Conservation (phyloP, 2,113 vertebrate genomes). For the Myanophis thanlyinensis region DNA sequence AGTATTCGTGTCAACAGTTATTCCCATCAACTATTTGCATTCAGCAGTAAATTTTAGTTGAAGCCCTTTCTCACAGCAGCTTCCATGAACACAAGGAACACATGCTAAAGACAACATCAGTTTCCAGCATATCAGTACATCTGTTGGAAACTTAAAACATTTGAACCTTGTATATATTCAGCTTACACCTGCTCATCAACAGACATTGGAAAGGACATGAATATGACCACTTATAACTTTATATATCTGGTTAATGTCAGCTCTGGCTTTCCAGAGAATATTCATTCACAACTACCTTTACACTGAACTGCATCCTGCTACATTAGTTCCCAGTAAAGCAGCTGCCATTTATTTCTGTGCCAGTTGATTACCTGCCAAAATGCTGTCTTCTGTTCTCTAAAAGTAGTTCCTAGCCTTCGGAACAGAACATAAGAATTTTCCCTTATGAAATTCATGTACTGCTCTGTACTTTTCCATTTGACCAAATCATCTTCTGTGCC, state of each 20-base stretch:
- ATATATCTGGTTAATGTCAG: background rate
- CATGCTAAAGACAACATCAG: background rate
- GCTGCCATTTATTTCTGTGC: constrained; percentile 27
- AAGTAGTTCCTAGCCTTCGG: constrained; percentile 19
- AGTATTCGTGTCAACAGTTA: background rate
- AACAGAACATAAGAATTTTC: constrained; percentile 10
- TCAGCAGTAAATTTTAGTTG: background rate
- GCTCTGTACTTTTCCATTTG: constrained; percentile 19
- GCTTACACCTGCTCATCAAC: background rate
- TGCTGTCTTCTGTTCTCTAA: constrained; percentile 43
- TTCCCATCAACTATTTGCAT: background rate
- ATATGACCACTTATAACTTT: background rate
- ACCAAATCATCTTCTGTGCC: background rate
- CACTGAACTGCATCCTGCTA: constrained; percentile 27
- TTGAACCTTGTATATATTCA: background rate
- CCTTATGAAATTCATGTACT: background rate
- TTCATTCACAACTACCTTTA: background rate
- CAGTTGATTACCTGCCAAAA: constrained; percentile 27
- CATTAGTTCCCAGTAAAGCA: constrained; percentile 43
- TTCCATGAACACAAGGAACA: background rate
- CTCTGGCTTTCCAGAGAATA: constrained; percentile 32
- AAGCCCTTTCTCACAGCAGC: background rate
- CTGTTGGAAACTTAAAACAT: background rate
- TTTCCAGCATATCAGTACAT: background rate
- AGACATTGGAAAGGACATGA: background rate